phyloP scores from a whole-genome alignment of 2,888 invertebrate genomes.

The Clepsis dumicolana region DNA sequence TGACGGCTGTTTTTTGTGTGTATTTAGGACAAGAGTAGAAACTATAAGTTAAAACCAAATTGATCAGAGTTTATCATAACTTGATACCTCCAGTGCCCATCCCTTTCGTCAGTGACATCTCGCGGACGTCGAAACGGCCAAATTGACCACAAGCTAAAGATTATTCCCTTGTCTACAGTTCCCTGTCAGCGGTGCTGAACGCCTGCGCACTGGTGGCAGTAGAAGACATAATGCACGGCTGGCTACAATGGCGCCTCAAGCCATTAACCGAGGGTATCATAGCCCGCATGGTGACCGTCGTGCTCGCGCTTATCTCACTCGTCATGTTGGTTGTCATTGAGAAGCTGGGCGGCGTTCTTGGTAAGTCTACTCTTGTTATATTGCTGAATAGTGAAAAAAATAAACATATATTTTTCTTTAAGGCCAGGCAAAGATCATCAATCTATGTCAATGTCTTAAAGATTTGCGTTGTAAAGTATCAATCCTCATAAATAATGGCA shows the following conservation, averaged over 20 bases:
- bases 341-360: conserved; percentile 92
- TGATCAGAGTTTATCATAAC: not conserved
- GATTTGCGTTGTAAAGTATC: too few species aligned
- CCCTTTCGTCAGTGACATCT: not conserved
- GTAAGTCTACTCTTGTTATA: conserved; percentile 78
- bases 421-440: too few species aligned
- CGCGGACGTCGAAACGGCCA: not conserved
- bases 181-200: conserved; percentile 95
- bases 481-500: too few species aligned
- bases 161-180: conserved; percentile 80
- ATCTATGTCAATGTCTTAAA: too few species aligned
- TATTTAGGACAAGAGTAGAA: too few species aligned
- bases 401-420: too few species aligned
- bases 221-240: conserved; percentile 93
- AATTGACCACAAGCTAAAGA: not conserved
- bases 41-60: too few species aligned
- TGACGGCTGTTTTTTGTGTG: too few species aligned
- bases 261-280: conserved; percentile 87
- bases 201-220: conserved; percentile 94
- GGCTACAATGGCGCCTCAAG: conserved; percentile 87
- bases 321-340: conserved; percentile 89
- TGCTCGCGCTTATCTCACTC: conserved; percentile 88
- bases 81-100: not conserved
- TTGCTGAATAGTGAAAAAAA: too few species aligned
- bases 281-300: conserved; percentile 88